phyloP scores from a whole-genome alignment of 2,113 vertebrate species.

The Protomyctophum bolini region DNA sequence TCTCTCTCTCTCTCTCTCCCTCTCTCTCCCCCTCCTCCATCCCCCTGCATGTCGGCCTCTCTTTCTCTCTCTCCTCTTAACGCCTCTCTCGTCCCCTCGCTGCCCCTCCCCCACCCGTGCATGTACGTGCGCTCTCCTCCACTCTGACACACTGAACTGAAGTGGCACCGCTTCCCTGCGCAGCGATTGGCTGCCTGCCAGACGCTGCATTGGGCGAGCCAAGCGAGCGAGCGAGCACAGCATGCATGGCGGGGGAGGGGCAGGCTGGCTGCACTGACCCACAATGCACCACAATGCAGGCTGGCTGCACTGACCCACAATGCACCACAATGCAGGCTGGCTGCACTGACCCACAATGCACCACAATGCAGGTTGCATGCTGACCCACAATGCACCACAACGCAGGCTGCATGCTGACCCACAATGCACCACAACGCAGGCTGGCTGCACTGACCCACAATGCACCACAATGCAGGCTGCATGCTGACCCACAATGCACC shows the following conservation, averaged over 20 bases:
- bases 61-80: background rate
- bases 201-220: conserved; percentile 64
- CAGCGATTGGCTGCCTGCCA: conserved; percentile 78
- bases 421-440: conserved; percentile 8
- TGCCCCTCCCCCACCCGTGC: conserved; percentile 23
- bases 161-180: conserved; percentile 74
- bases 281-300: conserved; percentile 66
- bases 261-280: conserved; percentile 24
- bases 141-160: conserved; percentile 80
- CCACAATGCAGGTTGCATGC: too few relatives aligned
- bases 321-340: conserved; percentile 29
- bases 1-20: background rate
- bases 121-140: too few relatives aligned
- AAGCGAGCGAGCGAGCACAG: conserved; percentile 52
- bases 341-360: too few relatives aligned
- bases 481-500: too few relatives aligned
- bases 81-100: background rate
- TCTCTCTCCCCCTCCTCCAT: background rate
- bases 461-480: too few relatives aligned
- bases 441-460: conserved; percentile 16
- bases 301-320: conserved; percentile 50
- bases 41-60: background rate
- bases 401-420: background rate
- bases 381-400: too few relatives aligned
- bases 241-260: conserved; percentile 68